phyloP scores from a whole-genome alignment of 2,113 vertebrate genomes.

The Laticauda colubrina region DNA sequence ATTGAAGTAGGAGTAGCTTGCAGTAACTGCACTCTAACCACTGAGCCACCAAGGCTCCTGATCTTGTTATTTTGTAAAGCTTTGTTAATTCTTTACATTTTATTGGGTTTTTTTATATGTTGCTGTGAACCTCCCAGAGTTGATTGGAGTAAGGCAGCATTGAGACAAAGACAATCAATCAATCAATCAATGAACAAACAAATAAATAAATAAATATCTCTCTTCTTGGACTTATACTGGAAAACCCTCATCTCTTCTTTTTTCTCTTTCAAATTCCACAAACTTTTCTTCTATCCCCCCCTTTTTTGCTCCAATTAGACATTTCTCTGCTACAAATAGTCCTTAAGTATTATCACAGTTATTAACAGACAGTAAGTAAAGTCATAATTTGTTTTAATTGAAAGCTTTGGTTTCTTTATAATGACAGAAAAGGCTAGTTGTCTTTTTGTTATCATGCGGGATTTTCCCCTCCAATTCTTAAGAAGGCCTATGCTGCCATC shows the following conservation, averaged over 20 bases:
- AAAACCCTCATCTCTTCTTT: constrained; percentile 7
- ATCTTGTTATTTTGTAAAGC: neutral
- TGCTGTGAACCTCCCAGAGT: neutral
- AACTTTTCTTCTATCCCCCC: accelerated
- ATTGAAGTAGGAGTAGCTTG: no score
- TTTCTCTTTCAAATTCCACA: neutral
- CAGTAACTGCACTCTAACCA: no score
- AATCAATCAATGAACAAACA: no score
- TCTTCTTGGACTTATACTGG: neutral
- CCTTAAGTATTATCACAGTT: constrained; percentile 43
- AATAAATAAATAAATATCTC: neutral
- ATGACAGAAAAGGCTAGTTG: constrained; percentile 13
- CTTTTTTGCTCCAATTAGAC: accelerated
- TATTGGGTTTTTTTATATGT: neutral
- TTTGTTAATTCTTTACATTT: neutral
- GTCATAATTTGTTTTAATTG: constrained; percentile 53
- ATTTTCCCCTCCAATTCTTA: neutral
- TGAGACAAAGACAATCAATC: neutral
- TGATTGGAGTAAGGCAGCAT: neutral
- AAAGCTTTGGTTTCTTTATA: constrained; percentile 34
- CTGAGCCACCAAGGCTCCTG: no score
- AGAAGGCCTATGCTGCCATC: constrained; percentile 59
- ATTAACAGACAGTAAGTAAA: constrained; percentile 48
- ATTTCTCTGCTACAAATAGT: constrained; percentile 28
- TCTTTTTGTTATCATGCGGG: accelerated